phyloP scores from a whole-genome alignment of 2,888 invertebrate genomes.

The Carabus problematicus region DNA sequence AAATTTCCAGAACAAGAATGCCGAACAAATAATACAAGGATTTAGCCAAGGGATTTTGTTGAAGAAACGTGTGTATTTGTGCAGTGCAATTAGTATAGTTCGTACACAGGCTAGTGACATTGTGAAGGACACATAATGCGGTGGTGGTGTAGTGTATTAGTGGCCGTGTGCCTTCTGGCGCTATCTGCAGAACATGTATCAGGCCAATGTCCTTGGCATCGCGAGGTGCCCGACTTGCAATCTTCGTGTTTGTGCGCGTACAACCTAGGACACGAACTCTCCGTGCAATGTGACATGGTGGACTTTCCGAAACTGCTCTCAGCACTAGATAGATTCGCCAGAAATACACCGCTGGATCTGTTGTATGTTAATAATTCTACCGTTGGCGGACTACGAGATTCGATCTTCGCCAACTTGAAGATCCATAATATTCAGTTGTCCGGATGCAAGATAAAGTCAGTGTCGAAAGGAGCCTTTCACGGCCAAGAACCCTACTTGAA shows the following conservation, averaged over 20 bases:
- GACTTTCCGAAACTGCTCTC: constrained; percentile 77
- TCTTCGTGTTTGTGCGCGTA: constrained; percentile 88
- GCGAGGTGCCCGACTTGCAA: constrained; percentile 75
- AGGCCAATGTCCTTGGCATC: constrained; percentile 87
- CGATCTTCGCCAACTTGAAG: constrained; percentile 72
- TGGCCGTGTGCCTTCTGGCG: constrained; percentile 49
- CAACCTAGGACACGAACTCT: constrained; percentile 83
- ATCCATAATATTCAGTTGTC: constrained; percentile 86
- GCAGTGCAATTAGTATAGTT: too few relatives aligned
- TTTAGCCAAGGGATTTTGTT: too few relatives aligned
- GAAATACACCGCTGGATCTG: constrained; percentile 76
- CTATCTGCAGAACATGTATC: constrained; percentile 48
- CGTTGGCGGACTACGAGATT: constrained; percentile 71
- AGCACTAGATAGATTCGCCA: constrained; percentile 74
- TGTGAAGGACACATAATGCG: constrained; percentile 53
- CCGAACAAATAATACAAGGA: too few relatives aligned
- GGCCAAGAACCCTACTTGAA: constrained; percentile 83
- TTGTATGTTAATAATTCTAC: constrained; percentile 90
- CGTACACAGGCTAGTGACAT: too few relatives aligned
- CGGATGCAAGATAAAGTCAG: constrained; percentile 76
- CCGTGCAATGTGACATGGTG: constrained; percentile 90
- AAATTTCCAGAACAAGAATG: too few relatives aligned
- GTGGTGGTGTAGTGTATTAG: constrained; percentile 49
- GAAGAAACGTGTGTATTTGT: too few relatives aligned
- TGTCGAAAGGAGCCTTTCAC: constrained; percentile 77